Percentiles rank a stretch among this genome's conserved stretches.
phyloP scores from a whole-genome alignment of 1,140 invertebrate genomes.

The Temnothorax nylanderi region DNA sequence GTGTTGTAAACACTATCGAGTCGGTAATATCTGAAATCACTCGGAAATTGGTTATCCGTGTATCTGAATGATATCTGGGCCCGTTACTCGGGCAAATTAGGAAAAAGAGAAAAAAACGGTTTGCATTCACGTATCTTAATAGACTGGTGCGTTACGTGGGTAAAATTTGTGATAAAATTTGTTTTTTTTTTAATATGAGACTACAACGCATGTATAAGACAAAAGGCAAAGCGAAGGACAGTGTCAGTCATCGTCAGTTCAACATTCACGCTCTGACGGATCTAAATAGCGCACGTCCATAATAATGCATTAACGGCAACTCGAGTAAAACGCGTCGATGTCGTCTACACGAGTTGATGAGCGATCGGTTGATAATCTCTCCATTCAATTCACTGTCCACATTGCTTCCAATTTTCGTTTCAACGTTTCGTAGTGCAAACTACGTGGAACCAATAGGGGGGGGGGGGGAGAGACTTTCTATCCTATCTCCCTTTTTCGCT shows the following conservation, averaged over 20 bases:
- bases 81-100: neutral
- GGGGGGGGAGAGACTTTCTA: neutral
- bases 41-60: neutral
- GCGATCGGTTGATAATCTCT: slow-evolving; percentile 31
- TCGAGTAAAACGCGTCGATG: neutral
- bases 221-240: neutral
- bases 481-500: slow-evolving; percentile 33
- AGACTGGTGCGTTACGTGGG: neutral
- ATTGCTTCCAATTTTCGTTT: slow-evolving; percentile 36
- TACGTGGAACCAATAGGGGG: no score
- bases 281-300: neutral
- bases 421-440: slow-evolving; percentile 33
- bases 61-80: neutral
- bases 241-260: neutral
- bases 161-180: neutral
- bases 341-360: neutral
- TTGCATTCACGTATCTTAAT: neutral
- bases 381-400: neutral
- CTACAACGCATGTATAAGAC: neutral
- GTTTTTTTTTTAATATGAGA: neutral
- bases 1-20: neutral
- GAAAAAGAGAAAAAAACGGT: neutral
- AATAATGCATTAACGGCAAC: neutral
- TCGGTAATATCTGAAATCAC: slow-evolving; percentile 11
- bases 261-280: neutral